Base-by-base conservation (phyloP, 2,888 invertebrate species). In the Nezara viridula region DNA sequence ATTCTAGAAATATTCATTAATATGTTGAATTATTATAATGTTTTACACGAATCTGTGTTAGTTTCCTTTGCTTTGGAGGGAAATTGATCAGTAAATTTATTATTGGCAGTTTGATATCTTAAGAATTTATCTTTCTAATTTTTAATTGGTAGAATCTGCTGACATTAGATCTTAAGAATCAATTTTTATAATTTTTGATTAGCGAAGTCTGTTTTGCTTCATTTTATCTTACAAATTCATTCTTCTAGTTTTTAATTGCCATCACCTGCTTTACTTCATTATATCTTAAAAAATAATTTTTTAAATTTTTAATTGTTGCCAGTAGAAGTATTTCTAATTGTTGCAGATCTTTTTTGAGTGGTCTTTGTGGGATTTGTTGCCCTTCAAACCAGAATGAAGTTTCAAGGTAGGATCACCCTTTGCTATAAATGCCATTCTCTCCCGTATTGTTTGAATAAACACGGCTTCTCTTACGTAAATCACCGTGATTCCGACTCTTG, bases 341-440 rank as follows among this genome's bases (percentile, higher is more conserved):
- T 88, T 88, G 21, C 88, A 88, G 88, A 88, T 88, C 52, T 73
- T 88, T 88, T 47, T 88, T 88, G 47, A 88, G 88, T 88, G 66
- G 66, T 55, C 47, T 88, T 47, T 88, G 88, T 47, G 52, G 88
- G 66, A 44, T 73, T 88, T 88, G 88, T 88, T 88, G 88, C 73
- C 66, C 47, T 73, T 47, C 49, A 0, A 47, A 60, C 66, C 66
- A 73, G 66, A 86, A 86, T 50, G 86, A 86, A 86, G 50, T 49
- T 52, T 86, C 50, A 47, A 86, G 86, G 86, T 86, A 86, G 86
- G 86, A 50, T 5, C 32, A n/a, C 14, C 12, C 27, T 85, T 19
- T 9, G 19, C 32, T 37, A 73, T 37, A 73, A 73, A 27, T 37
- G 66, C 66, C 21, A 19, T 73, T 37, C 66, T 73, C 37, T 73